These are phyloP conservation scores for Sycophila sp. DNA, from an alignment of 1,140 invertebrate species.

Conservation along the genomic window DNA sequence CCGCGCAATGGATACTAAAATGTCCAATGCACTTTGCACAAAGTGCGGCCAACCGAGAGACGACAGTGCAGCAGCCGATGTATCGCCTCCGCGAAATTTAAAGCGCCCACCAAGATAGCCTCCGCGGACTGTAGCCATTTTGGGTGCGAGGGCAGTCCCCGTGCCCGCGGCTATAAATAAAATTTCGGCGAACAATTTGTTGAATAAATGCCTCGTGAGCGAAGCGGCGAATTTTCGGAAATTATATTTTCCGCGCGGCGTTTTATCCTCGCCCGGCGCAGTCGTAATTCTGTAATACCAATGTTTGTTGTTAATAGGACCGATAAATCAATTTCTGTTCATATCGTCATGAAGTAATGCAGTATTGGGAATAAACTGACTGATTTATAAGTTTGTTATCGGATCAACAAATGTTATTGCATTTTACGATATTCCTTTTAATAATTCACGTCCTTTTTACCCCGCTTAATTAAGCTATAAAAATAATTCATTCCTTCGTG, in stretches of 20 bases:
- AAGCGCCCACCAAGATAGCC: background rate
- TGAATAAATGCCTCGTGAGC: slow-evolving; percentile 9
- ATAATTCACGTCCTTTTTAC: no score
- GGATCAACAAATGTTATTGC: no score
- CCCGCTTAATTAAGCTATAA: no score
- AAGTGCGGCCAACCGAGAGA: slow-evolving; percentile 28
- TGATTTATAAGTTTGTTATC: no score
- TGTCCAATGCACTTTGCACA: slow-evolving; percentile 29
- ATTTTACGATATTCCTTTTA: no score
- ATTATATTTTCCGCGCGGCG: background rate
- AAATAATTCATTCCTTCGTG: no score
- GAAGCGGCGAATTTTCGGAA: background rate
- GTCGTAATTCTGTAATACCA: background rate
- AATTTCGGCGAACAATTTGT: slow-evolving; percentile 12
- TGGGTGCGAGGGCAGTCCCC: background rate
- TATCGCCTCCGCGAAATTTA: slow-evolving; percentile 27
- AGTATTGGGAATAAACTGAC: no score
- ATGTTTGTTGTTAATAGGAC: background rate
- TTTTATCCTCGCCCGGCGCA: background rate
- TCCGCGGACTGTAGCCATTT: background rate
- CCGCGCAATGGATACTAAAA: slow-evolving; percentile 34
- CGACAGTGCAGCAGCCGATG: slow-evolving; percentile 5
- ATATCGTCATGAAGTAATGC: no score
- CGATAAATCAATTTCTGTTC: no score
- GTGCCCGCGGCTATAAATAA: background rate